Evolutionary conservation across 2,113 vertebrate species (phyloP).

Genomic region (Oreochromis aureus): DNA sequence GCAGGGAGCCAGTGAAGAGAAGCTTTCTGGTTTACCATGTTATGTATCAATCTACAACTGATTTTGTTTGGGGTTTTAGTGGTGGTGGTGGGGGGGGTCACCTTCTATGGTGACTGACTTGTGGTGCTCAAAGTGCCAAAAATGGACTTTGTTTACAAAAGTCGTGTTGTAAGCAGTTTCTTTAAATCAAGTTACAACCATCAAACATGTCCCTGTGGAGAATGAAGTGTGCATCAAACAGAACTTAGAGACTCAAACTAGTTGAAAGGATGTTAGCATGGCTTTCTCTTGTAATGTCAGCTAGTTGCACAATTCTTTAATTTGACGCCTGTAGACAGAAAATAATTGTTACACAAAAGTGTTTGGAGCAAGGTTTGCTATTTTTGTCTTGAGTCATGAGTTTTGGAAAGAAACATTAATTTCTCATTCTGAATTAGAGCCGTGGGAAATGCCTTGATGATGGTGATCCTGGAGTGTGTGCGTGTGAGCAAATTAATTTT

Average conservation of each 20-base stretch:
- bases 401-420: not conserved
- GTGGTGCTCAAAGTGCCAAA: not conserved
- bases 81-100: not conserved
- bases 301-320: not conserved
- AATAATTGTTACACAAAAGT: not conserved
- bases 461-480: not conserved
- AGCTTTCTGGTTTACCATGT: no score
- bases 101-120: not conserved
- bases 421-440: not conserved
- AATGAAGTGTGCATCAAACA: not conserved
- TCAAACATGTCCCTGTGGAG: not conserved
- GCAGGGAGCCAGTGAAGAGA: no score
- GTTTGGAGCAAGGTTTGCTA: not conserved
- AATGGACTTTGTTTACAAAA: not conserved
- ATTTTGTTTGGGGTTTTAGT: no score
- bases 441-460: rapidly evolving
- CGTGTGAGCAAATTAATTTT: rapidly evolving
- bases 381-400: not conserved
- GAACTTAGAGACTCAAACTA: not conserved
- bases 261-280: not conserved
- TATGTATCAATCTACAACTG: no score
- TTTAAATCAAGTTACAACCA: not conserved
- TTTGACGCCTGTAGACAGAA: rapidly evolving
- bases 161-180: not conserved
- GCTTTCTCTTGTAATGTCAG: not conserved